These are phyloP conservation scores for Lethocerus indicus DNA, from an alignment of 1,140 invertebrate species.

Conservation along the genomic window DNA sequence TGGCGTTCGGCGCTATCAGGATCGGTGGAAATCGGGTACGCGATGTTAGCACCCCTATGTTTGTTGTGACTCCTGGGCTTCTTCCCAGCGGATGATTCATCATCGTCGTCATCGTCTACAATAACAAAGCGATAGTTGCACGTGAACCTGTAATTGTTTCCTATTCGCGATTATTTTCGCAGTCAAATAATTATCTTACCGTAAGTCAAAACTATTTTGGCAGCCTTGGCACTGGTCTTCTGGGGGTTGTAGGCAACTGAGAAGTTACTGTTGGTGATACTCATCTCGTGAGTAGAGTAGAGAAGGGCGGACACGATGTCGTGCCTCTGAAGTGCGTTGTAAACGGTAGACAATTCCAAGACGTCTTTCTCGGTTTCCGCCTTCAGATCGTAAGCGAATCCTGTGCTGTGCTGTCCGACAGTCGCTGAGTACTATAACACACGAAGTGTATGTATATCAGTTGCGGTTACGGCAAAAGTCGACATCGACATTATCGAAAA, in stretches of 20 bases:
- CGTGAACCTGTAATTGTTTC: background rate
- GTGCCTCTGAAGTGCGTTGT: constrained; percentile 10
- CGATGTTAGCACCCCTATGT: constrained; percentile 24
- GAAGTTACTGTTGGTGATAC: constrained; percentile 15
- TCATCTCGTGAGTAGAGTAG: constrained; percentile 11
- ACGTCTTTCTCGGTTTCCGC: constrained; percentile 25
- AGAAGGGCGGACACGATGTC: constrained; percentile 19
- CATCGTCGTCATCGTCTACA: constrained; percentile 14
- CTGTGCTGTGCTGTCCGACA: constrained; percentile 19
- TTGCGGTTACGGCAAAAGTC: too few relatives aligned
- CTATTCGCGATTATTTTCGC: background rate
- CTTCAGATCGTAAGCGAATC: constrained; percentile 28
- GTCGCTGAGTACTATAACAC: background rate
- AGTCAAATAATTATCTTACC: too few relatives aligned
- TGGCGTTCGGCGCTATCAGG: constrained; percentile 28
- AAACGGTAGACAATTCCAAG: constrained; percentile 18
- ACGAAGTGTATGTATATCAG: too few relatives aligned
- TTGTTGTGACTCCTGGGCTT: constrained; percentile 24
- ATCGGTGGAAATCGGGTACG: constrained; percentile 23
- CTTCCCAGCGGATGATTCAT: constrained; percentile 30
- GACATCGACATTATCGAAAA: too few relatives aligned
- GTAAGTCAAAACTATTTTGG: constrained; percentile 2
- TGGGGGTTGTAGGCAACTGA: constrained; percentile 16
- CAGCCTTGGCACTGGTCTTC: constrained; percentile 17
- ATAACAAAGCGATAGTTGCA: constrained; percentile 16